Evolutionary conservation across 1,140 invertebrate species (phyloP), one percentile per base, ranked within the genome.

Genomic region (Drosophila parvula): DNA sequence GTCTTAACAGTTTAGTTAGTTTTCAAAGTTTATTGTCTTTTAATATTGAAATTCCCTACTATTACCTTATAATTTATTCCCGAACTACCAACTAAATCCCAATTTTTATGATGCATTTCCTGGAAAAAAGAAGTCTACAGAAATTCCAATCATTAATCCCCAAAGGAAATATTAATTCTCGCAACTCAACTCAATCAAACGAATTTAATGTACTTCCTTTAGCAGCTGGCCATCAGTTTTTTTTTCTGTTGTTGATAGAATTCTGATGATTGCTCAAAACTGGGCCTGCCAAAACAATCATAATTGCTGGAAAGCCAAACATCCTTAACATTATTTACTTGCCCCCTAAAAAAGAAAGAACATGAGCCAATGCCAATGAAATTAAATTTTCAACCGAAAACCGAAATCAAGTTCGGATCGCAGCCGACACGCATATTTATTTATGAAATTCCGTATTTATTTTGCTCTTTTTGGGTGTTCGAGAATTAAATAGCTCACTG

Each of bases 401-500:
- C 12, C 28, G 28, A 53, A 53, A 56, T 74, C 28, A 81, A 84
- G 71, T 84, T 74, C 63, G 62, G 70, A 81, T 68, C 55, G 58
- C 56, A 32, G 27, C 64, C 36, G 32, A 78, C 30, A 70, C 50
- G 40, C 47, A 74, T 51, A 68, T 55, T 75, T 79, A 88, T 86
- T 88, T 88, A 88, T 88, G 75, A 88, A 88, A 71, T 84, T 74
- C 32, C 60, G 61, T 75, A 82, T 67, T 68, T 86, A 76, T 76
- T 77, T 88, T 56, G 50, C 43, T 62, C 61, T 63, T 67, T 79
- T 78, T 78, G 73, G 53, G 67, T 79, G 68, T 74, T 74, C 65
- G 73, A 27, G 80, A 84, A 89, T 89, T 89, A 89, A 89, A 89
- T 89, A 89, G 84, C 84, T 89, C 78, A 89, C 69, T 89, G 84